Conservation (phyloP, 2,797 vertebrate genomes). For the Platalea minor region DNA sequence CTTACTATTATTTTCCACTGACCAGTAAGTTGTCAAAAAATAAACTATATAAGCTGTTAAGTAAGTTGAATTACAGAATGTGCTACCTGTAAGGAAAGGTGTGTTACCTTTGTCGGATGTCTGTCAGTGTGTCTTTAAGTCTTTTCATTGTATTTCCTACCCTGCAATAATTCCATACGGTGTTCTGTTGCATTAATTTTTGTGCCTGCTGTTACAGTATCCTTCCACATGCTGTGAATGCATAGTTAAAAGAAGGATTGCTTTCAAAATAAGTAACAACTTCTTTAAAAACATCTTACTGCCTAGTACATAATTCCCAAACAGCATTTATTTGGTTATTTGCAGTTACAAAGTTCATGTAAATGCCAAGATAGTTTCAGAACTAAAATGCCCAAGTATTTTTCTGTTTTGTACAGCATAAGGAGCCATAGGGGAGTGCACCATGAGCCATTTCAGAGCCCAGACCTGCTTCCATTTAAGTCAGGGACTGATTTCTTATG, state of each 20-base stretch:
- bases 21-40: neutral
- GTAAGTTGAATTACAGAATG: neutral
- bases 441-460: neutral
- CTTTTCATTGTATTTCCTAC: neutral
- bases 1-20: neutral
- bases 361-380: neutral
- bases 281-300: neutral
- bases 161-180: neutral
- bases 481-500: neutral
- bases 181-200: neutral
- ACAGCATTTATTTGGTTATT: neutral
- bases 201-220: neutral
- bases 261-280: neutral
- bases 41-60: neutral
- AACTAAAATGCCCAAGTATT: neutral
- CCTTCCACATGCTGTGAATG: neutral
- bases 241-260: neutral
- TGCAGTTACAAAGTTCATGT: neutral
- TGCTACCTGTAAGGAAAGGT: neutral
- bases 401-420: neutral
- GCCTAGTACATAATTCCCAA: neutral
- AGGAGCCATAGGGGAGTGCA: neutral
- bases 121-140: neutral
- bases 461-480: neutral
- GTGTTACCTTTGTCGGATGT: neutral